Conservation (phyloP, 2,888 invertebrate genomes). For the Chironomus tentans region DNA sequence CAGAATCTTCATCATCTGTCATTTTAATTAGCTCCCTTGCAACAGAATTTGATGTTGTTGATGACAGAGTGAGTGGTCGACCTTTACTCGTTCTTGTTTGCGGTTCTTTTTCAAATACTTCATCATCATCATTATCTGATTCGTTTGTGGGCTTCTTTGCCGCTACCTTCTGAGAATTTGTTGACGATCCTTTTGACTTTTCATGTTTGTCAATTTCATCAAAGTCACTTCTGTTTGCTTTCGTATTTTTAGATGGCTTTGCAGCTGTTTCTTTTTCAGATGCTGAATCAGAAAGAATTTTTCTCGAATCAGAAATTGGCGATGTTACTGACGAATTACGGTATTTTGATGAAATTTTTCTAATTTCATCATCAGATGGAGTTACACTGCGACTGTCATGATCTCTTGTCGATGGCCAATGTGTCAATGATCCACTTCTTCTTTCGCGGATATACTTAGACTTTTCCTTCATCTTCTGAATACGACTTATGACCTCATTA, state of each 20-base stretch:
- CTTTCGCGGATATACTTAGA: conserved; percentile 20
- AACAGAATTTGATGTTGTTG: neutral
- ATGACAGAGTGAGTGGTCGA: neutral
- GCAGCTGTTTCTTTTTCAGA: conserved; percentile 27
- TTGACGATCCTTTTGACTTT: conserved; percentile 3
- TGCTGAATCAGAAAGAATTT: conserved; percentile 8
- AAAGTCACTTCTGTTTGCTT: conserved; percentile 23
- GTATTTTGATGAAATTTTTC: neutral
- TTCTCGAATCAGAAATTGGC: neutral
- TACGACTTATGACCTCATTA: conserved; percentile 26
- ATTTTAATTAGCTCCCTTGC: neutral
- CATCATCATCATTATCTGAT: conserved; percentile 8
- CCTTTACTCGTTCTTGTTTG: neutral
- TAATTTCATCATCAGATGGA: conserved; percentile 27
- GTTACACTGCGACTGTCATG: conserved; percentile 21
- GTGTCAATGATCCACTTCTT: conserved; percentile 15
- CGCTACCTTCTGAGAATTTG: neutral
- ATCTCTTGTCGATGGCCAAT: conserved; percentile 11
- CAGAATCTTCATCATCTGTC: conserved; percentile 22
- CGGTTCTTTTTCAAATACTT: neutral
- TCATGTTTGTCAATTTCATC: neutral
- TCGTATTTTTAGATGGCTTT: neutral
- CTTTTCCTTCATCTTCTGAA: conserved; percentile 25
- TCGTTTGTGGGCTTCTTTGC: neutral
- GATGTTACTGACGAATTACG: conserved; percentile 17